Evolutionary conservation across 2,888 invertebrate genomes (phyloP), one percentile per base, ranked within the genome.

Genomic region (Dasysyrphus tricinctus): DNA sequence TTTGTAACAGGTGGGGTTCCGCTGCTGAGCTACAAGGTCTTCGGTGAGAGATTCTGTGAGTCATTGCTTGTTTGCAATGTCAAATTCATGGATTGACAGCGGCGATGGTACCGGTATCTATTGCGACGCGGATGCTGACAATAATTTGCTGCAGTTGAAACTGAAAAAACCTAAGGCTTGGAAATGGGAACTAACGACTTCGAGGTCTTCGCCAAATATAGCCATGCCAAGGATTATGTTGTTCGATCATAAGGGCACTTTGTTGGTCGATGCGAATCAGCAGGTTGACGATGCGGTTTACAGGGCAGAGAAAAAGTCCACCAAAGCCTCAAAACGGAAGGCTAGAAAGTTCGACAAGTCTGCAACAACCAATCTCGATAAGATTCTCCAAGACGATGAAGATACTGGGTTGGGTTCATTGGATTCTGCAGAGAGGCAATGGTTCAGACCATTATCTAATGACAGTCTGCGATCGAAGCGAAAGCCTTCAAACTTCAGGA

Each of bases 171-270:
- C 94, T 1, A 92, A 92, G 81, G 91, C 92, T 81, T 94, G 94
- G 94, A 93, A 94, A 88, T 94, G 94, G 94, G 93, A 94, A 89
- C 89, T 94, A 88, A 93, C 94, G 37, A 94, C 94, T 3, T 94
- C 94, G 37, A 93, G 94, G 88, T 94, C 94, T 59, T 94, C 94
- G 65, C 93, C 94, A 37, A 93, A 93, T 88, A 94, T 94, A 75
- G 90, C 93, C 37, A 90, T 94, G 88, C 94, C 94, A 5, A 91
- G 93, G 7, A 94, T 94, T 29, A 91, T 94, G 88, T 91, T 94
- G 9, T 94, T 93, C 88, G 93, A 94, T 88, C 92, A 93, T 74
- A 93, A 93, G 83, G 94, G 94, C 16, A 90, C 92, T 65, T 90
- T 94, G 34, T 89, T 94, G 16, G 92, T 93, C 1, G 93, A 94